Base-by-base conservation (phyloP, 2,797 vertebrate species). In the Epinephelus awoara region DNA sequence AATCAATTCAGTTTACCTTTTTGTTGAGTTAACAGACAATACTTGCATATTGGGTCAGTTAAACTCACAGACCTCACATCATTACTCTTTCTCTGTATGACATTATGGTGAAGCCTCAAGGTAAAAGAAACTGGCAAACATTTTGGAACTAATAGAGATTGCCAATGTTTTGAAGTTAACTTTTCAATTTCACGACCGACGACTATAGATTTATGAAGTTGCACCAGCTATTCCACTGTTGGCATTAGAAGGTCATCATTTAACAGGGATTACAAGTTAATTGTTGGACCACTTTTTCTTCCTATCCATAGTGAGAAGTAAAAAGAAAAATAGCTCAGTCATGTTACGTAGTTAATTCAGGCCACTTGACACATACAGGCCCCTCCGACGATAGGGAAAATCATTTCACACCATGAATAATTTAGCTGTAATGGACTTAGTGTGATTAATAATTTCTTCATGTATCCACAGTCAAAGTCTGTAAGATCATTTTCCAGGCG, bases 361-460 rank as follows among this genome's bases (percentile, higher is more conserved):
- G 47, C 70, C 69, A 72, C 66, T 81, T 79, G 80, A 79, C 83
- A 75, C 73, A 75, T 65, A 18, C 27, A 42, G 75, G 2, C 69
- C 57, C 62, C 57, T 65, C 67, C 0, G n/a, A 72, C 23, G 51
- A 80, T 23, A 19, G 42, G 57, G 59, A 72, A 34, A 77, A 80
- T 67, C 2, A 77, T 80, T 84, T 80, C 47, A 71, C 63, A 72
- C 46, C 47, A 71, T 87, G 79, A 82, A 87, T 88, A 85, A 87
- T 85, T 85, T 76, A 85, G 50, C 62, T 1, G 1, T 71, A 82
- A 87, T 79, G 23, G 75, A 76, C 50, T 77, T 66, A 62, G 55
- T 75, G 55, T 79, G 80, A 85, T 87, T 72, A 85, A 83, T 83
- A 77, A 68, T 84, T 82, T 82, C 63, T 72, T 69, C 72, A 51